Evolutionary conservation across 92 coral and sea anemone species (phyloP).

Genomic region (Porites rus): DNA sequence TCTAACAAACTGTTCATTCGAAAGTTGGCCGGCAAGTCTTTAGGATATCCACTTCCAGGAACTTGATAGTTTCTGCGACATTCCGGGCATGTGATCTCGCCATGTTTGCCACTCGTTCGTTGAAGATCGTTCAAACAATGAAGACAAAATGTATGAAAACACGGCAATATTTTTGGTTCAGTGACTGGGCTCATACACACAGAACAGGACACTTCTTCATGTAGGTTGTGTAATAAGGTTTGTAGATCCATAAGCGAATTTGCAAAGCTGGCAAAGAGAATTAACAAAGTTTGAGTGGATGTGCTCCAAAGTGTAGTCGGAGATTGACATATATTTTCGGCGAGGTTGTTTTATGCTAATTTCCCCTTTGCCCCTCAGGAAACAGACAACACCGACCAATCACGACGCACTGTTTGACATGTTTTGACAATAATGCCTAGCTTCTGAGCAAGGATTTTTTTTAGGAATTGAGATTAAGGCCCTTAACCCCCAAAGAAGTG

Average conservation of each 20-base stretch:
- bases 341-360: too few species aligned
- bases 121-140: not conserved
- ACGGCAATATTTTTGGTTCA: not conserved
- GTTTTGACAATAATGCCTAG: too few species aligned
- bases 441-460: too few species aligned
- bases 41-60: not conserved
- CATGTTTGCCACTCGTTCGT: not conserved
- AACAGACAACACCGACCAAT: not conserved
- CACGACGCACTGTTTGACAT: not conserved
- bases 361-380: too few species aligned
- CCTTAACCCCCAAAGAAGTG: not conserved
- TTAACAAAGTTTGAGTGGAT: too few species aligned
- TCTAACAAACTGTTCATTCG: conserved; percentile 46
- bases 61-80: not conserved
- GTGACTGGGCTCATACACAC: conserved; percentile 10
- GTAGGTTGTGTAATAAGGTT: not conserved
- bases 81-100: not conserved
- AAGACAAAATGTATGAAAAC: not conserved
- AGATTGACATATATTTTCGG: too few species aligned
- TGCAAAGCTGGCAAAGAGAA: not conserved
- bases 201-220: conserved; percentile 7
- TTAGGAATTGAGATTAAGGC: not conserved
- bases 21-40: conserved; percentile 43
- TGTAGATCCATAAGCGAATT: not conserved
- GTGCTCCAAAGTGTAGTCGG: too few species aligned